Conservation (phyloP, 2,888 invertebrate species). For the Chalcis sispes region DNA sequence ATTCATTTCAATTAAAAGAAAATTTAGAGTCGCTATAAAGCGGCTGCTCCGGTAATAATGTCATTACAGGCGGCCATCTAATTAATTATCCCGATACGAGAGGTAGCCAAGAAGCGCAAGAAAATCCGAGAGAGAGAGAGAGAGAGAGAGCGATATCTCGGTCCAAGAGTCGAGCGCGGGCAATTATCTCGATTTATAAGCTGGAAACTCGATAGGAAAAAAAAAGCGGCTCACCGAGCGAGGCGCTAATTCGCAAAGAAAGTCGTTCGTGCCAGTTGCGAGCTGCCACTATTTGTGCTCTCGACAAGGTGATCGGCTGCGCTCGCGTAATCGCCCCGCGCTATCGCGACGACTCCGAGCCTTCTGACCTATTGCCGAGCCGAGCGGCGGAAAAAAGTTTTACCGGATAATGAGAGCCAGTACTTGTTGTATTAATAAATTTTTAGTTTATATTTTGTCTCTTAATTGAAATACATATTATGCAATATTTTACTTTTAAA, state of each 20-base stretch:
- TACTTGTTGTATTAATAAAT: background rate
- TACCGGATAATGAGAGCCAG: background rate
- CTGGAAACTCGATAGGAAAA: conserved; percentile 9
- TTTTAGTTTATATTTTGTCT: no score
- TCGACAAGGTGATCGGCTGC: conserved; percentile 42
- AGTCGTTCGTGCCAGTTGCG: conserved; percentile 17
- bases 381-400: background rate
- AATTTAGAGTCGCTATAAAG: no score
- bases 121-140: no score
- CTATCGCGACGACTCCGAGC: conserved; percentile 24
- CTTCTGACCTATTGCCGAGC: conserved; percentile 41
- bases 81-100: background rate
- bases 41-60: no score
- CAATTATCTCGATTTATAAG: conserved; percentile 3
- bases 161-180: background rate
- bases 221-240: conserved; percentile 4
- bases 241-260: conserved; percentile 29
- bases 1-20: no score
- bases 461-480: no score
- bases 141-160: background rate
- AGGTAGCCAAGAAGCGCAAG: background rate
- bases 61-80: background rate
- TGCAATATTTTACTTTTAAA: no score
- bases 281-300: background rate
- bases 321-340: conserved; percentile 27